Conservation (phyloP, 2,888 invertebrate species). For the Acronicta alni region DNA sequence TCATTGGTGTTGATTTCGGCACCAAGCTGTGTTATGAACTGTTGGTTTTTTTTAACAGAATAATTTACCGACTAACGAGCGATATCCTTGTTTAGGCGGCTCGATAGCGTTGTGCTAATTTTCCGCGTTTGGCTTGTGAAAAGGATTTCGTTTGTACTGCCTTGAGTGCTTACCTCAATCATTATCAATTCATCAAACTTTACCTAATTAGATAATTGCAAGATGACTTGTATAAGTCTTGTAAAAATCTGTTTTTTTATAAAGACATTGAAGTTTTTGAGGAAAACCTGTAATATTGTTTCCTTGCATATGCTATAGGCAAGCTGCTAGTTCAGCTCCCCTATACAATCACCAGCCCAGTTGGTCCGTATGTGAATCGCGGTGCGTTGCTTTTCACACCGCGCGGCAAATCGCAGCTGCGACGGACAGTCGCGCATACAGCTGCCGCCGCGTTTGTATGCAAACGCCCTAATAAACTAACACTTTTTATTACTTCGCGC, state of each 20-base stretch:
- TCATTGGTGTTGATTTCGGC: no score
- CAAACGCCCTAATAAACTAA: constrained; percentile 87
- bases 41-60: no score
- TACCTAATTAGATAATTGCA: no score
- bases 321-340: constrained; percentile 77
- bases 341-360: constrained; percentile 71
- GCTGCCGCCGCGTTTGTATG: constrained; percentile 80
- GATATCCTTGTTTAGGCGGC: no score
- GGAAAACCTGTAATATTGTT: constrained; percentile 13
- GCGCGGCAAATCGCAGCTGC: constrained; percentile 78
- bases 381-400: constrained; percentile 82
- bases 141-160: no score
- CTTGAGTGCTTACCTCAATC: no score
- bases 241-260: neutral
- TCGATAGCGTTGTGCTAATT: no score
- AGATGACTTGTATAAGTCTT: no score
- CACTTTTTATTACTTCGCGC: constrained; percentile 80
- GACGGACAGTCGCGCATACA: constrained; percentile 69
- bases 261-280: neutral
- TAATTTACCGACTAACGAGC: no score
- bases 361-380: constrained; percentile 81
- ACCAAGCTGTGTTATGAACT: no score
- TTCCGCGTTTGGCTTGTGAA: no score
- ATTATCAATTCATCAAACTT: no score
- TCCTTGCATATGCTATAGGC: constrained; percentile 58